Conservation (phyloP, 2,888 invertebrate genomes). For the Tipula lateralis region DNA sequence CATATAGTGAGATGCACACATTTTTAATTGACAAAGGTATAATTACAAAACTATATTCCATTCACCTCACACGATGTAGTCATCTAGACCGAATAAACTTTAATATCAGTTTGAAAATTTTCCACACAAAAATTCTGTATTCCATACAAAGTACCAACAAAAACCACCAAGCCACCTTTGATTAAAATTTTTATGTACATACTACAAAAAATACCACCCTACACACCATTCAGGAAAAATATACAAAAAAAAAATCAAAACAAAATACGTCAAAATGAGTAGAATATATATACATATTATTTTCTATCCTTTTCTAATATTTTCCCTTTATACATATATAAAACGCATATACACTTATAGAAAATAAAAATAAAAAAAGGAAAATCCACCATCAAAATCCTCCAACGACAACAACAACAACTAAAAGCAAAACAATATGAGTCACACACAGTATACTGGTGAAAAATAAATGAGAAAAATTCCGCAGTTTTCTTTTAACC, state of each 20-base stretch:
- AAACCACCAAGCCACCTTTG: neutral
- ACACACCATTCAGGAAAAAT: neutral
- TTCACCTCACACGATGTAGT: slow-evolving; percentile 16
- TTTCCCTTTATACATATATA: neutral
- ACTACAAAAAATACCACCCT: neutral
- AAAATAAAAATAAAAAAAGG: neutral
- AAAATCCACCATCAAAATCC: neutral
- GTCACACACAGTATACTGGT: neutral
- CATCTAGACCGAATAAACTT: neutral
- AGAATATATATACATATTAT: neutral
- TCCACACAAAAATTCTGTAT: neutral
- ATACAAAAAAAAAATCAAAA: neutral
- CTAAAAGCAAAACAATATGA: slow-evolving; percentile 7
- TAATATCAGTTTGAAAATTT: neutral
- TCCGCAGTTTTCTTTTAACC: slow-evolving; percentile 11
- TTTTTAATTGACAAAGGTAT: neutral
- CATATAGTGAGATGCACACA: neutral
- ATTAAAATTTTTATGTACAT: too few relatives aligned
- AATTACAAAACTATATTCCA: neutral
- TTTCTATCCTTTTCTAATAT: neutral
- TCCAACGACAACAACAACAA: neutral
- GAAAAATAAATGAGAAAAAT: neutral
- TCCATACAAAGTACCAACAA: slow-evolving; percentile 1
- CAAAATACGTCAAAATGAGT: neutral
- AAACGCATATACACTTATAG: neutral